Conservation (phyloP, 2,888 invertebrate genomes). For the Pomacea canaliculata region DNA sequence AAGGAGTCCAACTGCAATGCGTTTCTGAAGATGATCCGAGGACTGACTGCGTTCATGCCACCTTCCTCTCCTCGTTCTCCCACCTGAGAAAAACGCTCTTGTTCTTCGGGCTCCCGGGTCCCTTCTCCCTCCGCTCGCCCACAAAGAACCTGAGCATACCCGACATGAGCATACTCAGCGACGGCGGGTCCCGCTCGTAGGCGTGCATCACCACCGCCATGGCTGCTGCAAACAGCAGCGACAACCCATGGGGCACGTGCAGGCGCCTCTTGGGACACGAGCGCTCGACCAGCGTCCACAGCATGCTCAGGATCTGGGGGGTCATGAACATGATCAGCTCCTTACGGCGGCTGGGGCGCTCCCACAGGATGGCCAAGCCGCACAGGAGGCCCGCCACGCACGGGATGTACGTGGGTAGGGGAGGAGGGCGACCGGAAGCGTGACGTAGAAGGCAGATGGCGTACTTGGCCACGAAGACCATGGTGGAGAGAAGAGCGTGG, state of each 20-base stretch:
- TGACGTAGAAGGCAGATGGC: slow-evolving; percentile 54
- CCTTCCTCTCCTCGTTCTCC: not conserved
- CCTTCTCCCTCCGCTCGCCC: slow-evolving; percentile 35
- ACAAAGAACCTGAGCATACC: slow-evolving; percentile 54
- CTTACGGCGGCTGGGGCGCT: slow-evolving; percentile 47
- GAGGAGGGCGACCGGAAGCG: slow-evolving; percentile 44
- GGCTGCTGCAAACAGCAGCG: slow-evolving; percentile 51
- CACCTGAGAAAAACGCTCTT: not conserved
- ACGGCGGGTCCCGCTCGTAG: slow-evolving; percentile 57
- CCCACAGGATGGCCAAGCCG: slow-evolving; percentile 46
- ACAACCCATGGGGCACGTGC: slow-evolving; percentile 45
- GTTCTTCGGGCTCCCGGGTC: not conserved
- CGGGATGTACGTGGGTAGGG: slow-evolving; percentile 48
- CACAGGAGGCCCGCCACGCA: slow-evolving; percentile 43
- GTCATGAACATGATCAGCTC: slow-evolving; percentile 55
- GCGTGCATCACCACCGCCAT: slow-evolving; percentile 61
- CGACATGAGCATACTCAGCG: slow-evolving; percentile 48
- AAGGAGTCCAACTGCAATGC: too few relatives aligned
- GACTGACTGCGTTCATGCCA: too few relatives aligned
- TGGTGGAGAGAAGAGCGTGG: slow-evolving; percentile 51
- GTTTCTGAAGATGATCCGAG: too few relatives aligned
- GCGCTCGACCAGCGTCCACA: slow-evolving; percentile 44
- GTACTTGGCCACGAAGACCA: slow-evolving; percentile 55
- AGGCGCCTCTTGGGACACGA: slow-evolving; percentile 21
- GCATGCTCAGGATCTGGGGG: slow-evolving; percentile 49